Base-by-base conservation (phyloP, 2,113 vertebrate genomes). In the Chloroceryle aenea region DNA sequence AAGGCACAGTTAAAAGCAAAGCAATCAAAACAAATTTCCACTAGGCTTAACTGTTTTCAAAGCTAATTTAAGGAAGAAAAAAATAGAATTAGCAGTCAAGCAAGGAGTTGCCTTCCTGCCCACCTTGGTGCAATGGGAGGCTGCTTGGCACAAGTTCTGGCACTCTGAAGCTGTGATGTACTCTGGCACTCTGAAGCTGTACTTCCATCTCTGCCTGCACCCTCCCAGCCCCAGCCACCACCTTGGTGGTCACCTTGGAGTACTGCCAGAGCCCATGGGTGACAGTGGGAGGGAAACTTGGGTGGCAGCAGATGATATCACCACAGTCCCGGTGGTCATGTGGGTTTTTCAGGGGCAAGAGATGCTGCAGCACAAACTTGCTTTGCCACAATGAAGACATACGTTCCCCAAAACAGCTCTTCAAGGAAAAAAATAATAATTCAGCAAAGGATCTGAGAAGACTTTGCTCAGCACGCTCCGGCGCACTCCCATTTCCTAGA, bases 381-480 rank as follows among this genome's bases (percentile, higher is more conserved):
- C 61, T 38, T 9, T 3, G 0, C 56, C 42, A 6, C 16, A 22
- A 3, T 1, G 47, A 42, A 81, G 42, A 12, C 1, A 0, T 4
- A 9, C 0, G 1, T 43, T 72, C 77, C 83, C 81, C 52, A 36
- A 56, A 94, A 42, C 0, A 43, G 8, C 22, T 85, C 74, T 75
- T 67, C 43, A 36, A 78, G 56, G 23, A 12, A 74, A 88, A 61
- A 62, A 17, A 10, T 4, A 36, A 22, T 4, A 40, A 84, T 67
- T 30, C 52, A 77, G 59, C 22, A 50, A 58, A 62, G 47, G 45
- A 12, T 74, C 36, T 71, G 64, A 61, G 64, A 58, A 73, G 42
- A 9, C 38, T 73, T 68, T 14, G 14, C 27, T 52, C 27, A 1
- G 40, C 67, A 61, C 0, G 0, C 36, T 43, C 30, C 2, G 0